These are phyloP conservation scores for Saturnia japonica DNA, from an alignment of 2,888 invertebrate genomes.

Conservation along the genomic window DNA sequence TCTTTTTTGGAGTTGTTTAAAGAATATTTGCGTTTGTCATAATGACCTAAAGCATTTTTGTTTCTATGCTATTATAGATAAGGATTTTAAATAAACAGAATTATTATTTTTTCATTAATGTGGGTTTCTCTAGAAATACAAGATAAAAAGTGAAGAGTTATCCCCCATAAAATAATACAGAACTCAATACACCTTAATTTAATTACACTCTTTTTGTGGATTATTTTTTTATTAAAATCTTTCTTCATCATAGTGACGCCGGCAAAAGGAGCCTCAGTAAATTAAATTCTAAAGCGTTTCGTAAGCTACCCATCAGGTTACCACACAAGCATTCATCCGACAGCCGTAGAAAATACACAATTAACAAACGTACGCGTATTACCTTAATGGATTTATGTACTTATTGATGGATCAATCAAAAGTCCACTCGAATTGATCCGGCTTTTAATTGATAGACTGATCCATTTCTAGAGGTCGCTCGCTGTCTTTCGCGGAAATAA, in stretches of 20 bases:
- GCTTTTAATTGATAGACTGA: slow-evolving; percentile 65
- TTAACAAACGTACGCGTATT: slow-evolving; percentile 69
- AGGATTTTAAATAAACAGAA: too few relatives aligned
- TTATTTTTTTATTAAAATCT: slow-evolving; percentile 1
- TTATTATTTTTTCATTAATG: too few relatives aligned
- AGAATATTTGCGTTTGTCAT: too few relatives aligned
- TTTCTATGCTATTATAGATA: too few relatives aligned
- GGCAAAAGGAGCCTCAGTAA: slow-evolving; percentile 14
- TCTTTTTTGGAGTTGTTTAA: too few relatives aligned
- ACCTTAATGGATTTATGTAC: slow-evolving; percentile 78
- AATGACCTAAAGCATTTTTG: too few relatives aligned
- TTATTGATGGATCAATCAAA: slow-evolving; percentile 80
- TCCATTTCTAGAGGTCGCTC: slow-evolving; percentile 53
- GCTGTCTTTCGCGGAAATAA: slow-evolving; percentile 33
- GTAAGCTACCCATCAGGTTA: slow-evolving; percentile 16
- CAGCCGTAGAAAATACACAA: slow-evolving; percentile 74
- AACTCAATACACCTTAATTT: background rate
- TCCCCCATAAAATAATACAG: background rate
- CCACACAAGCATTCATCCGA: slow-evolving; percentile 35
- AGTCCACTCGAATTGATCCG: slow-evolving; percentile 54
- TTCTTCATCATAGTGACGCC: background rate
- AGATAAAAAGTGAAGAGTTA: background rate
- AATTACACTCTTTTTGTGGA: background rate
- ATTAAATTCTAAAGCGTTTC: slow-evolving; percentile 20
- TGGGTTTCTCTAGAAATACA: too few relatives aligned